Evolutionary conservation across 2,888 invertebrate species (phyloP).

Genomic region (Monoplex corrugatus): DNA sequence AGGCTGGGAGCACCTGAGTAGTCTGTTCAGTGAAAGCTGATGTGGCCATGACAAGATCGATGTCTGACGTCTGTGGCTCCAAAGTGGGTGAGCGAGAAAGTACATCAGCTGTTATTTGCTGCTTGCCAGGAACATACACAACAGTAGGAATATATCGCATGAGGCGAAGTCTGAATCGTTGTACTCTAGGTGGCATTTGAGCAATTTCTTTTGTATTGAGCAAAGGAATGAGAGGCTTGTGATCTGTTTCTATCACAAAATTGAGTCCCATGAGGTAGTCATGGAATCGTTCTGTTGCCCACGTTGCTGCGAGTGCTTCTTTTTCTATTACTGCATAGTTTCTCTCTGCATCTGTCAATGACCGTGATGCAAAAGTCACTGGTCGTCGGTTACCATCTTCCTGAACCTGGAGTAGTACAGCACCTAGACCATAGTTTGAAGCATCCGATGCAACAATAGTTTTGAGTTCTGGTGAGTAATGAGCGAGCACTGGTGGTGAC

Average conservation of each 20-base stretch:
- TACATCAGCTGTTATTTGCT: no score
- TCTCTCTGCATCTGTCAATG: neutral
- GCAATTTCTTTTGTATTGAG: neutral
- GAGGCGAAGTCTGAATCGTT: neutral
- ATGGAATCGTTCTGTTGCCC: neutral
- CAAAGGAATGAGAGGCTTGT: constrained; percentile 3
- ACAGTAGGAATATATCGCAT: neutral
- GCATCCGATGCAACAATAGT: neutral
- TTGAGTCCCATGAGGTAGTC: neutral
- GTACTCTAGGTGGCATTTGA: constrained; percentile 13
- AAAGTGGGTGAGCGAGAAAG: no score
- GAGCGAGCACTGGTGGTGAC: neutral
- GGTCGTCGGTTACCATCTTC: neutral
- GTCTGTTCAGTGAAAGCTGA: no score
- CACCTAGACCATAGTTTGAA: neutral
- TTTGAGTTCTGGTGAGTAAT: neutral
- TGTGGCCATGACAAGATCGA: no score
- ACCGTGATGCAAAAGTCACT: neutral
- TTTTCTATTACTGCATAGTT: constrained; percentile 13
- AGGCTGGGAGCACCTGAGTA: no score
- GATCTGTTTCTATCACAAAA: constrained; percentile 12
- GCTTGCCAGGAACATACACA: neutral
- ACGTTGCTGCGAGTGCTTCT: neutral
- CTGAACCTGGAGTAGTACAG: neutral
- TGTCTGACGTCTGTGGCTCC: no score